Evolutionary conservation across 2,888 invertebrate genomes (phyloP), one percentile per base, ranked within the genome.

Genomic region (Rotaria sp.): DNA sequence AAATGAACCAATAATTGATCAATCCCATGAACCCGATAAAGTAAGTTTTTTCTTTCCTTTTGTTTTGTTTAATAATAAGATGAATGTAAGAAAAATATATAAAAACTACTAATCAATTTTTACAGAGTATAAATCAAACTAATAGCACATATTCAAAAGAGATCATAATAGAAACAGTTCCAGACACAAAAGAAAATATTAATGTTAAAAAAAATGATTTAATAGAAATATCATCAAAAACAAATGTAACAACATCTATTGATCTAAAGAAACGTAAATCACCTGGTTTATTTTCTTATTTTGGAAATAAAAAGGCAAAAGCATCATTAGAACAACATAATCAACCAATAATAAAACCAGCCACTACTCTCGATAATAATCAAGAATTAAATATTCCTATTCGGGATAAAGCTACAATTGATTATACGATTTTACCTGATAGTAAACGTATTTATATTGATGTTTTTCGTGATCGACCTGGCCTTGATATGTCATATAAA

Each of bases 221-320:
- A n/a, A 59, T 11, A 59, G 30, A 13, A 30, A n/a, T 59, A 8
- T 30, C 59, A n/a, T 5, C 59, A 0, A 30, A 59, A 59, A 10
- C 1, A 59, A n/a, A 30, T n/a, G 15, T 4, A 59, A 10, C 45
- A 13, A 80, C 24, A 45, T 26, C 41, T 8, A 45, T 80, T n/a
- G 10, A 80, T 41, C 0, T 45, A 26, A 80, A 80, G 45, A 80
- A 80, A 80, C 80, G 80, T 45, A 80, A 80, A 80, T 80, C 80
- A 45, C n/a, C 41, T 80, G 80, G 80, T 26, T n/a, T 80, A 41
- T 80, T 80, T 45, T 41, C 80, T 26, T 80, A 45, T 45, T 80
- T 80, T 80, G 45, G 80, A n/a, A 45, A 45, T 80, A 80, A 80
- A 80, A 80, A 80, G n/a, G 41, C 80, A n/a, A 80, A 80, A 80